Conservation (phyloP, 2,113 vertebrate genomes). For the Camelus bactrianus region DNA sequence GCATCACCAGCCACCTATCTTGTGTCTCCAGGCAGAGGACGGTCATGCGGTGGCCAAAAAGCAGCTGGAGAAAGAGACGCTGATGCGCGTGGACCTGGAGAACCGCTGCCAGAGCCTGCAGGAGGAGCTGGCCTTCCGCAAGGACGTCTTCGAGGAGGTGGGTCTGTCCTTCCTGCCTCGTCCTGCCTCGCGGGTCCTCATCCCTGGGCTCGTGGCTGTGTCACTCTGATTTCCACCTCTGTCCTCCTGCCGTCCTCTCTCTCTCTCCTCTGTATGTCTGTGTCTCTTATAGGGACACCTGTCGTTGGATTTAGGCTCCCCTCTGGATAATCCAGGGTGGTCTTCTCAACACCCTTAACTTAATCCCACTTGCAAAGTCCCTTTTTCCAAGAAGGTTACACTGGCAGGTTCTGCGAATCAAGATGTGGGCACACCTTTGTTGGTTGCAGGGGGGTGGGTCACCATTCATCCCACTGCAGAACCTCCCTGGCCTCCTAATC, state of each 20-base stretch:
- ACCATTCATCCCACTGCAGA: no score
- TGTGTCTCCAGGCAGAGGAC: slow-evolving; percentile 91
- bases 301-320: neutral
- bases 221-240: fast-evolving
- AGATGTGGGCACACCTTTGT: neutral
- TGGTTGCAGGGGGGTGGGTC: neutral
- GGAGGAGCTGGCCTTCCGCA: slow-evolving; percentile 97
- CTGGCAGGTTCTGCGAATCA: neutral
- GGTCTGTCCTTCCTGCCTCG: neutral
- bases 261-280: neutral
- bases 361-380: neutral
- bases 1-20: no score
- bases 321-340: neutral
- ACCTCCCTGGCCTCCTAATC: fast-evolving
- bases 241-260: fast-evolving
- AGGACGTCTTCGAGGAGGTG: slow-evolving; percentile 96
- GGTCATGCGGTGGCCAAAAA: slow-evolving; percentile 94
- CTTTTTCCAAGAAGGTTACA: neutral
- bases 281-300: neutral
- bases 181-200: neutral
- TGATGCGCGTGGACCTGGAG: slow-evolving; percentile 97
- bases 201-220: fast-evolving
- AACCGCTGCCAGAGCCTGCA: slow-evolving; percentile 96
- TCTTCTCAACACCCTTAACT: neutral
- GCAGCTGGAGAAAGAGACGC: slow-evolving; percentile 96